Base-by-base conservation (phyloP, 2,888 invertebrate species). In the Leptinotarsa haldemani region DNA sequence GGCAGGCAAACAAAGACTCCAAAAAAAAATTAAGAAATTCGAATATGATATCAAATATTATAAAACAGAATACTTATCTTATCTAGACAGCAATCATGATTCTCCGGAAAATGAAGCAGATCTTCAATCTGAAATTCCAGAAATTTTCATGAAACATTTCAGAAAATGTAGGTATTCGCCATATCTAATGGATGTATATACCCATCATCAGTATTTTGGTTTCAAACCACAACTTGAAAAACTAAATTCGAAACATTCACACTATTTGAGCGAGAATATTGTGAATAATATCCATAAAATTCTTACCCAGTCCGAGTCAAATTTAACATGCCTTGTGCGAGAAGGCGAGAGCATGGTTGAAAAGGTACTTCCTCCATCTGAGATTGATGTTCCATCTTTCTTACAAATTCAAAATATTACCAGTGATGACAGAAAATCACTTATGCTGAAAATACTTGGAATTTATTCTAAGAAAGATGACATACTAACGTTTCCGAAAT, bases 171-270 rank as follows among this genome's bases (percentile, higher is more conserved):
- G 88, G 61, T 90, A 94, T 78, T 92, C 95, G 0, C 88, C 92
- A 12, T 89, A 90, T 75, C 92, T 94, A 80, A 90, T 95, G 46
- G 93, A 95, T 83, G 88, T 95, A n/a, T 87, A 91, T 73, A 90
- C 90, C 15, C 89, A 91, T 58, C 89, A 91, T 74, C 88, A 91
- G 63, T 92, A 92, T 82, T 90, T 94, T 74, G 92, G 91, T 79
- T 89, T 90, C 64, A 58, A 30, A 58, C 92, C 93, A 0, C 94
- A 94, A 88, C 90, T 94, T 7, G 95, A 95, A 85, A 92, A 94
- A 84, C 91, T 90, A 81, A 85, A 86, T 4, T 89, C 90, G 64
- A 87, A 89, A 9, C 91, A 93, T 76, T 90, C 92, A 7, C 91
- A 91, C 79, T 82, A 89, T 9, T 89, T 91, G 70, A 89, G 91